Base-by-base conservation (phyloP, 2,888 invertebrate species). In the Rhyacophila evoluta region DNA sequence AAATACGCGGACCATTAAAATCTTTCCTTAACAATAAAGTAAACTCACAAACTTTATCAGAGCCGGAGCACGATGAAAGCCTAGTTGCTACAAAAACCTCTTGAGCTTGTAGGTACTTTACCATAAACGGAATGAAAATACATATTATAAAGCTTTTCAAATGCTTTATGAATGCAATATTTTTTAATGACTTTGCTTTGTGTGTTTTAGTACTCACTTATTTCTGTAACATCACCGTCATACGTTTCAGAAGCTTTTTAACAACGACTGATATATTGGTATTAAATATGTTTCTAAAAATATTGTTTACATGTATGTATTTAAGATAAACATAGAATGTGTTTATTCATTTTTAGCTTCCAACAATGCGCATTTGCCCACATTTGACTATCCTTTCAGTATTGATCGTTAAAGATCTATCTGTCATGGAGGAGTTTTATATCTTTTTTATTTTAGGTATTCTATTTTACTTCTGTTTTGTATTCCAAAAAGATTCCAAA, bases 111-210 rank as follows among this genome's bases (percentile, higher is more conserved):
- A 73, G 29, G 29, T 75, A 75, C 72, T 75, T 36, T 68, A 37
- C 68, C 73, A 75, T 79, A 75, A 79, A 36, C 67, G 75, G 38
- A 77, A 81, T 41, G 74, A 79, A 79, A 81, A 74, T 81, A 80
- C 71, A 33, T 55, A 74, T 71, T 55, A 19, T 55, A 77, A 70
- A 74, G 77, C 74, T 67, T 55, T 29, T 37, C 71, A 12, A 77
- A 73, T 75, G 41, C 15, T 78, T 80, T 75, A 75, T 78, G 72
- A 72, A 75, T 73, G 78, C 75, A 78, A 80, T 76, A 75, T 78
- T 80, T 74, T 80, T 80, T 78, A 80, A 78, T 78, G 78, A 80
- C 73, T 77, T 36, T 37, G 74, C 74, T 80, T 78, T 78, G 55
- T 75, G 73, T 71, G 55, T 55, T 55, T 55, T 55, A 55, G 55